These are phyloP conservation scores for Scaptomyza graminum DNA, from an alignment of 1,140 invertebrate species.

Conservation along the genomic window DNA sequence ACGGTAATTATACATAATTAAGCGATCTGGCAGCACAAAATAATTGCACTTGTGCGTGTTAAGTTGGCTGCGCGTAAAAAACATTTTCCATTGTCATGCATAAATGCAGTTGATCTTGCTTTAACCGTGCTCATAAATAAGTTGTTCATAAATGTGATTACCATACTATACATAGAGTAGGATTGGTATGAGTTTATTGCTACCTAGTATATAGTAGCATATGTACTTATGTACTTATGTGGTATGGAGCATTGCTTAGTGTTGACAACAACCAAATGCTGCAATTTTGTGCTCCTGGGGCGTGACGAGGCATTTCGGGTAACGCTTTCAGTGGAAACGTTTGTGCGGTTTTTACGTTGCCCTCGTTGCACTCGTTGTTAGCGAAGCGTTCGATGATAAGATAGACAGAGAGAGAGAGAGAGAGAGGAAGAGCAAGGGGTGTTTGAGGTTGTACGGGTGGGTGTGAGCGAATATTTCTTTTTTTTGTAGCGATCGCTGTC, in stretches of 20 bases:
- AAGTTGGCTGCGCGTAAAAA: slow-evolving; percentile 7
- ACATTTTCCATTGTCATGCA: background rate
- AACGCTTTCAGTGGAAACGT: slow-evolving; percentile 13
- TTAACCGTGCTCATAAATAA: slow-evolving; percentile 10
- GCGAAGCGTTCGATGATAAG: slow-evolving; percentile 58
- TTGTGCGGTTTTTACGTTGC: slow-evolving; percentile 24
- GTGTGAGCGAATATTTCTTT: slow-evolving; percentile 2
- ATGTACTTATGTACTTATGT: slow-evolving; percentile 2
- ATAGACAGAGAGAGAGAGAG: background rate
- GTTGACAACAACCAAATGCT: slow-evolving; percentile 44
- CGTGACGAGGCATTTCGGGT: slow-evolving; percentile 12
- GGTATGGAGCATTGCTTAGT: slow-evolving; percentile 27
- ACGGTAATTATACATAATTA: background rate
- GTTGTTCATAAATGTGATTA: slow-evolving; percentile 4
- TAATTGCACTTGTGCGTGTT: background rate
- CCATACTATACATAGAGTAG: background rate
- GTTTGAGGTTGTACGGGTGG: background rate
- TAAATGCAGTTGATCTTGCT: background rate
- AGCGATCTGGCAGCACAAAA: slow-evolving; percentile 3
- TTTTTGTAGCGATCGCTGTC: slow-evolving; percentile 34
- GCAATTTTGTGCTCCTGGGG: slow-evolving; percentile 14
- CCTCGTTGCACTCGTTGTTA: slow-evolving; percentile 39
- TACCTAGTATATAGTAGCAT: background rate
- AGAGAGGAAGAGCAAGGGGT: background rate
- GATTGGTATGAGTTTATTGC: background rate